Conservation (phyloP, 1,140 invertebrate species). For the Dinoponera quadriceps region DNA sequence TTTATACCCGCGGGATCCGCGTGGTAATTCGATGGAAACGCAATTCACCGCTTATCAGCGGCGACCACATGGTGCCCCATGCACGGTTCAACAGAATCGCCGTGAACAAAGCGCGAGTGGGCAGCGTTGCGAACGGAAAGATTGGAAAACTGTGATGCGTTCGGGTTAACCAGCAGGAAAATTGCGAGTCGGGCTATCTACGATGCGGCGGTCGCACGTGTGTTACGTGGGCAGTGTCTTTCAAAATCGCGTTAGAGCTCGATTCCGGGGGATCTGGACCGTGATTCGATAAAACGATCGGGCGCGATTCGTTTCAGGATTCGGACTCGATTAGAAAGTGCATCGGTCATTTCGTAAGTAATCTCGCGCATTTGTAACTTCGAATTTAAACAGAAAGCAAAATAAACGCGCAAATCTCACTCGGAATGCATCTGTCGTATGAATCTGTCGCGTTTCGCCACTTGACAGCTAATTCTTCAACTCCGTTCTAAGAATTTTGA, state of each 20-base stretch:
- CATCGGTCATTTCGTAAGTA: not conserved
- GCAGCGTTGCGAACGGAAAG: slow-evolving; percentile 54
- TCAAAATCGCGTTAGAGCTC: slow-evolving; percentile 25
- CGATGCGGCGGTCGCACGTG: slow-evolving; percentile 32
- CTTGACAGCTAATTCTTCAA: no score
- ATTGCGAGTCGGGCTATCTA: slow-evolving; percentile 57
- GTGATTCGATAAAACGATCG: not conserved
- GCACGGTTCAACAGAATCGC: slow-evolving; percentile 70
- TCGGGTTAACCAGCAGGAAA: slow-evolving; percentile 72
- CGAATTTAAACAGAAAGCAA: no score
- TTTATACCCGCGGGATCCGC: slow-evolving; percentile 76
- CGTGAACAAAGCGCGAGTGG: slow-evolving; percentile 52
- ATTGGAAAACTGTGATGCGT: slow-evolving; percentile 54
- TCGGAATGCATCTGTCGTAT: no score
- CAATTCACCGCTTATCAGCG: slow-evolving; percentile 84
- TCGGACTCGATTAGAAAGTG: not conserved
- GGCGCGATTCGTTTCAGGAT: not conserved
- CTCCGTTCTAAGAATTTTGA: no score
- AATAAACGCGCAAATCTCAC: no score
- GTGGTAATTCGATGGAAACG: slow-evolving; percentile 80
- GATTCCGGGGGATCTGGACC: slow-evolving; percentile 3
- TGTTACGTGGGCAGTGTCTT: slow-evolving; percentile 31
- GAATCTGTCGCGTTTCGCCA: no score
- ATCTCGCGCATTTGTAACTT: no score
- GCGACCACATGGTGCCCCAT: slow-evolving; percentile 81